These are phyloP conservation scores for Sus scrofa DNA, from an alignment of 2,113 vertebrate species.

Conservation along the genomic window T2T-Sscrofa CM000812.6:218893001-218893500, in stretches of 20 bases:
- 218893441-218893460: not conserved
- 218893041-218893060: not conserved
- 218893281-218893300: not conserved
- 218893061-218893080: not conserved
- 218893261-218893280: not conserved
- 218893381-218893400: not conserved
- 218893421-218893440: slow-evolving; percentile 18
- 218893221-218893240: not conserved
- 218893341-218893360: not conserved
- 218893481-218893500: not conserved
- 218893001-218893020: not conserved
- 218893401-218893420: not conserved
- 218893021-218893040: not conserved
- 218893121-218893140: not conserved
- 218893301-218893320: not conserved
- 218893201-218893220: not conserved
- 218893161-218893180: not conserved
- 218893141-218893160: not conserved
- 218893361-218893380: not conserved
- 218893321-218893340: not conserved
- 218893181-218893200: not conserved
- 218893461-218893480: not conserved
- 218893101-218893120: not conserved
- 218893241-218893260: not conserved
- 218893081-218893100: not conserved